phyloP scores from a whole-genome alignment of 2,888 invertebrate species.

The Trichogramma evanescens region DNA sequence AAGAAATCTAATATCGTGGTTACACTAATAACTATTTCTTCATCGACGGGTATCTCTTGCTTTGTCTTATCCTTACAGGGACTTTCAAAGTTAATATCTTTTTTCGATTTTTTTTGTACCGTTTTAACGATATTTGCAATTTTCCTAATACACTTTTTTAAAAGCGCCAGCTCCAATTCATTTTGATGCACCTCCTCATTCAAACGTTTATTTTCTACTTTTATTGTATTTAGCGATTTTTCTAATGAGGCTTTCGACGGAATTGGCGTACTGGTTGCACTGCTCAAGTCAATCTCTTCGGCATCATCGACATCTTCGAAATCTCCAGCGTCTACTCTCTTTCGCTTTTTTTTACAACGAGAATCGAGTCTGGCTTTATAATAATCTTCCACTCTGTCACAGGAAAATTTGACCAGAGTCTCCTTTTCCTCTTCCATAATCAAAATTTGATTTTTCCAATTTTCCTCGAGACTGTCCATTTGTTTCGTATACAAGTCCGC shows the following conservation, averaged over 20 bases:
- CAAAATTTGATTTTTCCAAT: slow-evolving; percentile 31
- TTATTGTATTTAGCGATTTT: slow-evolving; percentile 27
- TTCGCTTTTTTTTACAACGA: slow-evolving; percentile 28
- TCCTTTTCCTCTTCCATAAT: slow-evolving; percentile 29
- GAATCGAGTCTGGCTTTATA: slow-evolving; percentile 32
- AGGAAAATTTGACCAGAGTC: slow-evolving; percentile 32
- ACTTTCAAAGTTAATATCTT: neutral
- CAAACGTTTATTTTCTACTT: slow-evolving; percentile 25
- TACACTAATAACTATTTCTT: neutral
- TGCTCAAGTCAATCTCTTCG: too few relatives aligned
- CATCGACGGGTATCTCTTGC: neutral
- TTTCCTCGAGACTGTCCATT: slow-evolving; percentile 31
- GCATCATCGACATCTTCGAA: slow-evolving; percentile 16
- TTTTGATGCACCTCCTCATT: slow-evolving; percentile 29
- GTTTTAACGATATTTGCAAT: neutral
- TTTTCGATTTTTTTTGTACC: neutral
- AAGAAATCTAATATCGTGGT: neutral
- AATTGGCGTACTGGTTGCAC: neutral
- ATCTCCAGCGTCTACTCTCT: slow-evolving; percentile 26
- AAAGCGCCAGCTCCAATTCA: slow-evolving; percentile 25
- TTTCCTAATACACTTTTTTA: slow-evolving; percentile 8
- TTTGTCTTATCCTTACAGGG: neutral
- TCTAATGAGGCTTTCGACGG: slow-evolving; percentile 18
- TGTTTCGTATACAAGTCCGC: slow-evolving; percentile 27
- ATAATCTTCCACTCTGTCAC: slow-evolving; percentile 30